Evolutionary conservation across 1,140 invertebrate species (phyloP).

Genomic region (Eciton burchellii): DNA sequence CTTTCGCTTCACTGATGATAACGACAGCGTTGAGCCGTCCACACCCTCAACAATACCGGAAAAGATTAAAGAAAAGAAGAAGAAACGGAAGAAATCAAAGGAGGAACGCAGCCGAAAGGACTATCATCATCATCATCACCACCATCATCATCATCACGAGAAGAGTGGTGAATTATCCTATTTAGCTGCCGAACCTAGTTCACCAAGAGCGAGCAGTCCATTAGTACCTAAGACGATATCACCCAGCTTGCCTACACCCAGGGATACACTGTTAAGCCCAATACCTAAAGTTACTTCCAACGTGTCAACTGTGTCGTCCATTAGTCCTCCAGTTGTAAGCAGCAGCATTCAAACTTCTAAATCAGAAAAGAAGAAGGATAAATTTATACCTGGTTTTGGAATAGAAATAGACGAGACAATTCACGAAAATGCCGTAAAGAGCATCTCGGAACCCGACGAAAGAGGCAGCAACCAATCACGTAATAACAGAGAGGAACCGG

Average conservation of each 20-base stretch:
- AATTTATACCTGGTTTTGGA: constrained; percentile 90
- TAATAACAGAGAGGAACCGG: constrained; percentile 77
- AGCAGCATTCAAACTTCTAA: constrained; percentile 75
- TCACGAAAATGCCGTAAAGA: constrained; percentile 93
- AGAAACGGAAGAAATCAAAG: constrained; percentile 93
- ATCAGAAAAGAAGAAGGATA: constrained; percentile 87
- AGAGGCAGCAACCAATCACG: constrained; percentile 81
- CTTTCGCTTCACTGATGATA: constrained; percentile 88
- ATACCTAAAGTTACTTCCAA: constrained; percentile 85
- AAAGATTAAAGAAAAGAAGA: constrained; percentile 91
- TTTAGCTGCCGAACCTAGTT: constrained; percentile 80
- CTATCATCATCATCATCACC: constrained; percentile 88
- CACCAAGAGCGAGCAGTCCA: constrained; percentile 82
- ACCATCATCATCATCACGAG: constrained; percentile 85
- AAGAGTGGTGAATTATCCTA: constrained; percentile 81
- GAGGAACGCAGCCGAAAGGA: constrained; percentile 90
- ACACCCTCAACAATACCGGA: constrained; percentile 81
- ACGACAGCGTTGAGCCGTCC: constrained; percentile 86
- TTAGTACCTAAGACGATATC: constrained; percentile 80
- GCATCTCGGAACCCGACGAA: constrained; percentile 88
- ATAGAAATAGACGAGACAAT: constrained; percentile 89
- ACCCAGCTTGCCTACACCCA: constrained; percentile 80
- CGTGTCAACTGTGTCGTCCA: constrained; percentile 73
- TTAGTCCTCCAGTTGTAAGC: constrained; percentile 81
- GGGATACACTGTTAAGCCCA: constrained; percentile 86